Evolutionary conservation across 2,888 invertebrate species (phyloP).

Genomic region (Diplazon laetatorius): DNA sequence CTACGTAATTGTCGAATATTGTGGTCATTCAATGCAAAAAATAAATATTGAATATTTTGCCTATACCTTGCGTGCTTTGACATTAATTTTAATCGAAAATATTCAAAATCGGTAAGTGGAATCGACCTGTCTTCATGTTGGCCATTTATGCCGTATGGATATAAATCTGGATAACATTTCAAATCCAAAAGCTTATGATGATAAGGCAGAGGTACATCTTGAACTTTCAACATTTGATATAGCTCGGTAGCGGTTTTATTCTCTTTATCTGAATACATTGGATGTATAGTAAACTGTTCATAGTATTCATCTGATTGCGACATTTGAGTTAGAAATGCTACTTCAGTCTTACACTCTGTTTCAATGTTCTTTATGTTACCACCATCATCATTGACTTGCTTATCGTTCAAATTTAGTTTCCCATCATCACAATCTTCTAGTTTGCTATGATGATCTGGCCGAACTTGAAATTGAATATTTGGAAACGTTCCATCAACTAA

Average conservation of each 20-base stretch:
- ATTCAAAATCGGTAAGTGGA: constrained; percentile 61
- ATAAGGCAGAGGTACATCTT: no score
- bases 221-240: no score
- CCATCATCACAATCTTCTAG: neutral
- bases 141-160: constrained; percentile 48
- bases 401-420: neutral
- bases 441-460: neutral
- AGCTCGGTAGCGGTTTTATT: no score
- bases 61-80: constrained; percentile 68
- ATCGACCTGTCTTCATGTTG: constrained; percentile 59
- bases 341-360: neutral
- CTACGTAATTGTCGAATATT: constrained; percentile 65
- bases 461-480: constrained; percentile 47
- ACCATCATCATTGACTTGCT: neutral
- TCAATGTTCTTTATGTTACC: constrained; percentile 3
- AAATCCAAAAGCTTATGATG: constrained; percentile 57
- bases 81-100: constrained; percentile 64
- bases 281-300: no score
- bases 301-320: no score
- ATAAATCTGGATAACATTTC: constrained; percentile 64
- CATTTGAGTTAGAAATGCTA: constrained; percentile 37
- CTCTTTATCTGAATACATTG: no score
- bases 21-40: constrained; percentile 58
- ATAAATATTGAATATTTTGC: constrained; percentile 57
- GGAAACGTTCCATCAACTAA: no score